Percentiles rank a stretch among this genome's conserved stretches.
Conservation (phyloP, 2,888 invertebrate genomes). For the Mylabris sibirica region DNA sequence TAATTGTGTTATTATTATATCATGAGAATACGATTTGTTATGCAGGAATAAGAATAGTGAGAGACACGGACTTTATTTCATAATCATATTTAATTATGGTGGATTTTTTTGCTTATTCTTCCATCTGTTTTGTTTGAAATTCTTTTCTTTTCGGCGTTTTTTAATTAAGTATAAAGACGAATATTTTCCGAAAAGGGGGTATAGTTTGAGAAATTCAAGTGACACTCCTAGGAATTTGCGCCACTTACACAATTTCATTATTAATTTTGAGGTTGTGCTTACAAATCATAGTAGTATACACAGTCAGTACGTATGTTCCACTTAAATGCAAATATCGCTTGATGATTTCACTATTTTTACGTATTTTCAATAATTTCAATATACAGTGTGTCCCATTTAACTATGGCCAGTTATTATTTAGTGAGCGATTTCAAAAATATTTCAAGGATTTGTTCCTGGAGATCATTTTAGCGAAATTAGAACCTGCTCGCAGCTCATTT, state of each 20-base stretch:
- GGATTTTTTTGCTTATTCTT: neutral
- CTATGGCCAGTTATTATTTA: too few species aligned
- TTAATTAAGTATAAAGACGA: neutral
- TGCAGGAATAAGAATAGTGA: neutral
- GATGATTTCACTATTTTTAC: neutral
- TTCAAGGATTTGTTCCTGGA: too few species aligned
- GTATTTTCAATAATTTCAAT: neutral
- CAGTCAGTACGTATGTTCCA: neutral
- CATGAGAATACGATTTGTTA: neutral
- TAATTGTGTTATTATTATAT: too few species aligned
- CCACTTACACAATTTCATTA: slow-evolving; percentile 13
- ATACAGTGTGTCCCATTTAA: too few species aligned
- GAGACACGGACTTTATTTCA: too few species aligned
- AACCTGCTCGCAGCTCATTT: too few species aligned
- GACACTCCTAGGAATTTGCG: slow-evolving; percentile 8
- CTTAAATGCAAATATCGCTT: neutral
- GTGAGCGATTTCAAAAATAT: too few species aligned
- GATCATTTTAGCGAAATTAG: too few species aligned
- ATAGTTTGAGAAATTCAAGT: neutral
- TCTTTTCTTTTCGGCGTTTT: neutral
- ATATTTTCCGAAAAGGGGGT: neutral
- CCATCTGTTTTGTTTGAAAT: neutral
- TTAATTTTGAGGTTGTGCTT: slow-evolving; percentile 10
- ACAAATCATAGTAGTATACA: neutral
- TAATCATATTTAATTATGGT: too few species aligned